phyloP scores from a whole-genome alignment of 1,140 invertebrate genomes.

The Homarus americanus region DNA sequence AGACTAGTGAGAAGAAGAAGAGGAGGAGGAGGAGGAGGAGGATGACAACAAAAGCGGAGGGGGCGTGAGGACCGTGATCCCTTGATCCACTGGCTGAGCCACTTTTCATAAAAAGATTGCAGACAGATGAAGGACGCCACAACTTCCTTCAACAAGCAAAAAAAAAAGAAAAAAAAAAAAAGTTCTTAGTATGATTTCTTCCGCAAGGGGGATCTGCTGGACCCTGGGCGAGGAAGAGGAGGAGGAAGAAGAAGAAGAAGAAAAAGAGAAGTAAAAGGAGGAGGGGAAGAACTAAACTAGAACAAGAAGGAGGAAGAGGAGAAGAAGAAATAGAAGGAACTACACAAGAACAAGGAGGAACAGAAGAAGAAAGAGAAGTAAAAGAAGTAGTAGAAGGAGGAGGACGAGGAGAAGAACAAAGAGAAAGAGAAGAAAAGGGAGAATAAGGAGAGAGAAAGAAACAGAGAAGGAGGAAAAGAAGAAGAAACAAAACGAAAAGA shows the following conservation, averaged over 20 bases:
- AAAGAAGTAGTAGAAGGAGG: background rate
- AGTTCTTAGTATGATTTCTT: no score
- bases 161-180: background rate
- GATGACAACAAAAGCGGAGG: background rate
- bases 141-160: background rate
- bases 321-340: background rate
- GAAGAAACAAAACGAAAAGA: no score
- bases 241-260: background rate
- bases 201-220: background rate
- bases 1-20: background rate
- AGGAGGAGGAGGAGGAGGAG: no score
- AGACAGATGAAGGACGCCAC: background rate
- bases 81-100: no score
- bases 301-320: background rate
- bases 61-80: background rate
- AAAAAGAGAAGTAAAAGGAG: background rate
- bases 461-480: no score
- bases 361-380: background rate
- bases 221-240: background rate
- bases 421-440: no score
- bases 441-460: no score
- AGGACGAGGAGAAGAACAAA: background rate
- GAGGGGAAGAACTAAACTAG: no score
- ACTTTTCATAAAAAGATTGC: background rate
- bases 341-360: background rate